phyloP scores from a whole-genome alignment of 30 jellyfish, hydroid and myxozoan species.

The Chironex yamaguchii region DNA sequence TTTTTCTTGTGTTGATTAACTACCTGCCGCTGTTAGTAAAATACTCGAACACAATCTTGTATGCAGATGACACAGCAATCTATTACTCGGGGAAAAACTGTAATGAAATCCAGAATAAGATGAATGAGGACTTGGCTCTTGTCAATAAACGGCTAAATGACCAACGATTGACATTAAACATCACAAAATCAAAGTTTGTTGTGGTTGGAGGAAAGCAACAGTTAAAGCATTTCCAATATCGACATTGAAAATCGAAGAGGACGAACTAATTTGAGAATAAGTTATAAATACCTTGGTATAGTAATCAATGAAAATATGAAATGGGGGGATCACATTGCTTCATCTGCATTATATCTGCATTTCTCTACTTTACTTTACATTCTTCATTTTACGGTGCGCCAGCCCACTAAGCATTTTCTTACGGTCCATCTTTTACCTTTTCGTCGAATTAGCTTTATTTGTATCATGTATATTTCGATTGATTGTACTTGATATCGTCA shows the following conservation, averaged over 20 bases:
- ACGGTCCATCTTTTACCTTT: too few relatives aligned
- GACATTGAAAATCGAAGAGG: conserved; percentile 31
- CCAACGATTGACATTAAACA: conserved; percentile 53
- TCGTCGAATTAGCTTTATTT: too few relatives aligned
- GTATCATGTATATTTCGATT: too few relatives aligned
- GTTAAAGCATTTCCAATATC: conserved; percentile 32
- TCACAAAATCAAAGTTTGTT: conserved; percentile 44
- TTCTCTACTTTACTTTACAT: too few relatives aligned
- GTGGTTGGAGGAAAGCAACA: conserved; percentile 27
- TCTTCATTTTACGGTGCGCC: too few relatives aligned
- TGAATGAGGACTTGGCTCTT: conserved; percentile 36
- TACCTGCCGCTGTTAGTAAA: not conserved
- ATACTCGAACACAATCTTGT: conserved; percentile 69
- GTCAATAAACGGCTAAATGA: conserved; percentile 30
- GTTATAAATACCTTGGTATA: not conserved
- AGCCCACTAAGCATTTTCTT: too few relatives aligned
- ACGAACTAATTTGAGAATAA: conserved; percentile 21
- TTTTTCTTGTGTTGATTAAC: not conserved
- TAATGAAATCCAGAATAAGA: conserved; percentile 76
- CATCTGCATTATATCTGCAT: too few relatives aligned
- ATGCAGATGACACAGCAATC: conserved; percentile 75
- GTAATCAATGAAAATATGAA: not conserved
- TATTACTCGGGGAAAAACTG: conserved; percentile 71
- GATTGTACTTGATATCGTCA: too few relatives aligned
- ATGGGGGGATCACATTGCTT: conserved; percentile 2